A percentile compares a stretch with the other conserved stretches of the same genome.
Evolutionary conservation across 2,113 vertebrate genomes (phyloP).

Genomic region (Atlantisia rogersi): DNA sequence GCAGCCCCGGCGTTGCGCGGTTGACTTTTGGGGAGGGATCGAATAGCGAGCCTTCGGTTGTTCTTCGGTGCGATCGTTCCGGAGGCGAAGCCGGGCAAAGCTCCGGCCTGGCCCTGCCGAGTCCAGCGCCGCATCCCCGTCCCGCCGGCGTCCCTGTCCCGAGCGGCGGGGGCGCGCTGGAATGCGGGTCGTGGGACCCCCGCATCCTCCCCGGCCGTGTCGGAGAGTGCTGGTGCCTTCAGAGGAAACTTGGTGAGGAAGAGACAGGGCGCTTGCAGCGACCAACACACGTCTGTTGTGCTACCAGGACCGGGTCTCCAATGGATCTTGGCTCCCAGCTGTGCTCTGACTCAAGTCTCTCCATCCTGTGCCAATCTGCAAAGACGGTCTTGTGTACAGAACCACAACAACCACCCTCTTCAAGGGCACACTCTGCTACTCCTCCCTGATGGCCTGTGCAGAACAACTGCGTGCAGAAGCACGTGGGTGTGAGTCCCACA

Average conservation of each 20-base stretch:
- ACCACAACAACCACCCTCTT: not conserved
- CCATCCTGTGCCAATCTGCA: not conserved
- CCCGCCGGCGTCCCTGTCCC: too few relatives aligned
- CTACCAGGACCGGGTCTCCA: not conserved
- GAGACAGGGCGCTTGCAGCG: not conserved
- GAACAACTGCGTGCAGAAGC: not conserved
- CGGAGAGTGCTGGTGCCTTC: not conserved
- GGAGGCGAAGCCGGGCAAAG: not conserved
- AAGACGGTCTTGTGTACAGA: not conserved
- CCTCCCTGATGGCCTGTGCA: not conserved
- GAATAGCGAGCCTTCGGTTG: not conserved
- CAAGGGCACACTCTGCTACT: too few relatives aligned
- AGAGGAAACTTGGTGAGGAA: not conserved
- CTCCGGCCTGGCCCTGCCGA: not conserved
- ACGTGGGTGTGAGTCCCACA: rapidly evolving
- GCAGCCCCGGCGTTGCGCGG: not conserved
- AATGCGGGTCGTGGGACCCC: not conserved
- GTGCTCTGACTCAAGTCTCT: not conserved
- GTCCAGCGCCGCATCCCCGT: rapidly evolving
- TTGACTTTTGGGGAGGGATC: not conserved
- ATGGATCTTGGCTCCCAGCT: rapidly evolving
- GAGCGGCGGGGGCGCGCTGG: not conserved
- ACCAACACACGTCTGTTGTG: not conserved
- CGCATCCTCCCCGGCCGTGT: rapidly evolving
- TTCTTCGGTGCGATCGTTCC: not conserved